Percentiles rank a stretch among this genome's conserved stretches.
Conservation (phyloP, 2,113 vertebrate species). For the Coptodon bakossiorum region DNA sequence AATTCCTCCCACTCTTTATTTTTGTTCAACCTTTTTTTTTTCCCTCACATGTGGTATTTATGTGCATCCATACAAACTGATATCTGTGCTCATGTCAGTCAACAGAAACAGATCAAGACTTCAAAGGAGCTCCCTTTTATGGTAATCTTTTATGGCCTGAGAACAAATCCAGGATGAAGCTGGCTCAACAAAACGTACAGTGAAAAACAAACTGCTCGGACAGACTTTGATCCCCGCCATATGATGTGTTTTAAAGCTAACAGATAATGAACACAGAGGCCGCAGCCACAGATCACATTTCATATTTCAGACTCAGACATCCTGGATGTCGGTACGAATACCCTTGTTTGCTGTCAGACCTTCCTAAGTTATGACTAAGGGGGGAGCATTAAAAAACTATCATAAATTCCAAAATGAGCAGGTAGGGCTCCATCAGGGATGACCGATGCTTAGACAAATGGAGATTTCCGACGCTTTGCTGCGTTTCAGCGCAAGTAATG, state of each 20-base stretch:
- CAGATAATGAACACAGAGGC: not conserved
- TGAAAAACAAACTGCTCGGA: not conserved
- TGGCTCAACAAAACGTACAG: not conserved
- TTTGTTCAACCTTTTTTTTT: not conserved
- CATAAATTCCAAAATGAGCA: slow-evolving; percentile 42
- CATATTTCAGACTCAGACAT: not conserved
- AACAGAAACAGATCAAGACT: not conserved
- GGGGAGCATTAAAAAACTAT: slow-evolving; percentile 1
- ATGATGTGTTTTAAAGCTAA: not conserved
- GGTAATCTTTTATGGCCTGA: not conserved
- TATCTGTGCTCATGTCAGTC: not conserved
- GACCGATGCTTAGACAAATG: not conserved
- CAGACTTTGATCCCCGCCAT: not conserved
- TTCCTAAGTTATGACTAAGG: slow-evolving; percentile 10
- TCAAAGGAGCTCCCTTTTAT: not conserved
- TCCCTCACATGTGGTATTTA: not conserved
- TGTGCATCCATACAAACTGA: not conserved
- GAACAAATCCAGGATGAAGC: not conserved
- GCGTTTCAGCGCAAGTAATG: slow-evolving; percentile 38
- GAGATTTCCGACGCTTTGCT: slow-evolving; percentile 14
- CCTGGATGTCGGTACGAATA: not conserved
- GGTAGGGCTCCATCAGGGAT: slow-evolving; percentile 18
- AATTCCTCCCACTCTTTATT: not conserved
- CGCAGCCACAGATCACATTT: not conserved
- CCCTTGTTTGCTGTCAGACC: slow-evolving; percentile 39